Conservation (phyloP, 35 echinoderm and acorn worm genomes). For the Apostichopus japonicus region DNA sequence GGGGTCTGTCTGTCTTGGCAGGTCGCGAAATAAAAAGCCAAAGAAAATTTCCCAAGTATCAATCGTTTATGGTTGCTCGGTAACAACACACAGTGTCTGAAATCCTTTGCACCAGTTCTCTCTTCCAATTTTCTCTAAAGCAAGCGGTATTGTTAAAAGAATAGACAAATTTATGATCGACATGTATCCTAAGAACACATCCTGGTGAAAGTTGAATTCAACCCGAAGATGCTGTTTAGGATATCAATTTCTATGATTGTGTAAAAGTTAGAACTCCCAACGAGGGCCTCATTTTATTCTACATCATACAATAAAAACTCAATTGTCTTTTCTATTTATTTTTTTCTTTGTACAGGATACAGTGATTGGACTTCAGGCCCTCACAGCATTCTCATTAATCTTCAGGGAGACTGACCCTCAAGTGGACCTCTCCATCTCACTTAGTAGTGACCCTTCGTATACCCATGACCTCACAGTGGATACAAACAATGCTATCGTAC, state of each 20-base stretch:
- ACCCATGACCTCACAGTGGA: slow-evolving; percentile 38
- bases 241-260: background rate
- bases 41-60: background rate
- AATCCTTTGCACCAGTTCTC: too few relatives aligned
- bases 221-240: too few relatives aligned
- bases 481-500: slow-evolving; percentile 65
- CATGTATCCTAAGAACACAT: background rate
- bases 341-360: slow-evolving; percentile 75
- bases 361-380: slow-evolving; percentile 82
- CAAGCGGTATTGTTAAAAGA: background rate
- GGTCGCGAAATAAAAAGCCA: background rate
- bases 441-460: slow-evolving; percentile 44
- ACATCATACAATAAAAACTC: background rate
- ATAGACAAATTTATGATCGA: too few relatives aligned
- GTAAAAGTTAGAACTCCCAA: background rate
- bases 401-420: slow-evolving; percentile 33
- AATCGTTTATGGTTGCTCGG: too few relatives aligned
- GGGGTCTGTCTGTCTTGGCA: too few relatives aligned
- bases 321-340: background rate
- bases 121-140: too few relatives aligned
- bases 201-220: too few relatives aligned
- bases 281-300: too few relatives aligned
- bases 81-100: too few relatives aligned
- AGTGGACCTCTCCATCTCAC: slow-evolving; percentile 57
- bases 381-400: slow-evolving; percentile 66